A percentile compares a stretch with the other conserved stretches of the same genome.
phyloP scores from a whole-genome alignment of 2,888 invertebrate genomes.

The Ochlodes sylvanus region DNA sequence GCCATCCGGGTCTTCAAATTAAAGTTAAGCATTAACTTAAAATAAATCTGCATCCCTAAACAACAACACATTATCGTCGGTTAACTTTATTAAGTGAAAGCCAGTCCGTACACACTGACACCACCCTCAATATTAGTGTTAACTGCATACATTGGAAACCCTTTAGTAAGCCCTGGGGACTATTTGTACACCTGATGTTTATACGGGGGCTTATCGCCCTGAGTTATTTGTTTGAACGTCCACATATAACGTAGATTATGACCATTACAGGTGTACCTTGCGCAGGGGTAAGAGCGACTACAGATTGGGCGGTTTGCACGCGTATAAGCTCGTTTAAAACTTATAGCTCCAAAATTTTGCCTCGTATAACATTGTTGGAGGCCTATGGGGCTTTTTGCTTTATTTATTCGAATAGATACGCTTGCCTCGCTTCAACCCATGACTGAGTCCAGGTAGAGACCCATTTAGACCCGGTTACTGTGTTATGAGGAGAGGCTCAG shows the following conservation, averaged over 20 bases:
- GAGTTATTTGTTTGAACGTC: slow-evolving; percentile 17
- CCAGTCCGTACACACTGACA: not conserved
- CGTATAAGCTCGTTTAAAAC: not conserved
- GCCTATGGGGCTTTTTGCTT: too few species aligned
- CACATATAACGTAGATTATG: slow-evolving; percentile 12
- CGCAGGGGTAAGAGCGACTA: not conserved
- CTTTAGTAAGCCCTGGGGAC: slow-evolving; percentile 8
- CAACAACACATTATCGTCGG: too few species aligned
- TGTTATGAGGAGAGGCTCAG: too few species aligned
- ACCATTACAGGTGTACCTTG: slow-evolving; percentile 15
- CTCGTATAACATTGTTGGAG: not conserved
- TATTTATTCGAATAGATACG: too few species aligned
- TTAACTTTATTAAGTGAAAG: not conserved
- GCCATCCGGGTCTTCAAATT: too few species aligned
- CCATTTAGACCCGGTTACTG: too few species aligned
- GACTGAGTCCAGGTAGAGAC: too few species aligned
- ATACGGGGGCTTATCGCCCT: slow-evolving; percentile 14
- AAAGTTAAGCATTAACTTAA: too few species aligned
- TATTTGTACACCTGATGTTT: slow-evolving; percentile 27
- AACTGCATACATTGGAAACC: slow-evolving; percentile 21
- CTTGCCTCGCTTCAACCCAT: too few species aligned
- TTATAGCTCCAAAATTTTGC: not conserved
- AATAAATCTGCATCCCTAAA: too few species aligned
- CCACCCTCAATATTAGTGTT: not conserved
- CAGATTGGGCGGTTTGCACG: not conserved